Evolutionary conservation across 2,113 vertebrate genomes (phyloP).

Genomic region (Dicaeum eximium): DNA sequence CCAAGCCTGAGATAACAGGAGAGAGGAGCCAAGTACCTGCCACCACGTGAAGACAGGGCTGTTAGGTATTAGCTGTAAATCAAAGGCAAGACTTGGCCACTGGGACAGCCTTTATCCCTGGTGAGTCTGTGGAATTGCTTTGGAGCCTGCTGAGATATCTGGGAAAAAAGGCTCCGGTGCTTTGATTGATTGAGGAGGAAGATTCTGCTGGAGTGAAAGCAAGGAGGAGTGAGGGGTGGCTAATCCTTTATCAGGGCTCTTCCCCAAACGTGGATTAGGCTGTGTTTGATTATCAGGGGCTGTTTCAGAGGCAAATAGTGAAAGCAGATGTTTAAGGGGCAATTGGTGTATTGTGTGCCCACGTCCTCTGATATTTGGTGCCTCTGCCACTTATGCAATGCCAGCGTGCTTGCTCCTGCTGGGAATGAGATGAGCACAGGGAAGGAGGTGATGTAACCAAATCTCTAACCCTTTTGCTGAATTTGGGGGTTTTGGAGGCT

Average conservation of each 20-base stretch:
- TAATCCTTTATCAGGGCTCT: background rate
- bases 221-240: background rate
- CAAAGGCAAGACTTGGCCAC: background rate
- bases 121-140: background rate
- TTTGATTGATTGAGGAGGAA: background rate
- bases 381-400: accelerated
- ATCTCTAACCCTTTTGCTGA: background rate
- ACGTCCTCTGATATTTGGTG: background rate
- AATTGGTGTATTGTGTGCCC: background rate
- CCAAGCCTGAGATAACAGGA: constrained; percentile 34
- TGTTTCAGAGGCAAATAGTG: background rate
- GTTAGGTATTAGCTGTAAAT: constrained; percentile 47
- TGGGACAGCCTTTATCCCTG: constrained; percentile 11
- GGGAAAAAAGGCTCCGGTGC: background rate
- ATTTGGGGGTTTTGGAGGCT: background rate
- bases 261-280: constrained; percentile 20
- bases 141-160: constrained; percentile 8
- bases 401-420: background rate
- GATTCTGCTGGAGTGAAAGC: background rate
- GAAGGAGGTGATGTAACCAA: background rate
- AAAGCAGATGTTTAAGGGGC: constrained; percentile 15
- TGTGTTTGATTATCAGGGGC: background rate
- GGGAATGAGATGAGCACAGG: background rate
- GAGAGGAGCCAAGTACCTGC: constrained; percentile 54
- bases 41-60: background rate